phyloP scores from a whole-genome alignment of 2,797 vertebrate genomes.

The Danio aesculapii region DNA sequence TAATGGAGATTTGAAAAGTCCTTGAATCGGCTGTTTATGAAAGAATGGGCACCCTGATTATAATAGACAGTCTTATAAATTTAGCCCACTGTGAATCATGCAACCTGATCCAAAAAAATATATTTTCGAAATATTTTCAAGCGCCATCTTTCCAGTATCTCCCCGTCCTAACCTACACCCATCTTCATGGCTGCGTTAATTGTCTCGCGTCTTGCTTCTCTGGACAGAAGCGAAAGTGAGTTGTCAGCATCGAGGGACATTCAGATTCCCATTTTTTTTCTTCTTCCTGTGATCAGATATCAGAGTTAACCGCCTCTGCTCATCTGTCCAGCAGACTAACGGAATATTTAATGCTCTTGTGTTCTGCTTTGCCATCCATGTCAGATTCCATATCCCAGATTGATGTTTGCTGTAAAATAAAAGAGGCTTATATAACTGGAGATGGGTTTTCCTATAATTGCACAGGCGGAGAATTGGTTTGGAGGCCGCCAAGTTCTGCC shows the following conservation, averaged over 20 bases:
- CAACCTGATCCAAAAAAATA: constrained; percentile 1
- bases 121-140: neutral
- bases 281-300: constrained; percentile 31
- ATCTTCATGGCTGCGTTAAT: constrained; percentile 22
- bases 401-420: constrained; percentile 45
- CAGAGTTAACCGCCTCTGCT: constrained; percentile 19
- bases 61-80: too few species aligned
- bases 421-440: constrained; percentile 32
- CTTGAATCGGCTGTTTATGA: too few species aligned
- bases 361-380: constrained; percentile 18
- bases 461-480: constrained; percentile 33
- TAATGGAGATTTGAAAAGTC: too few species aligned
- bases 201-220: constrained; percentile 39
- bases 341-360: constrained; percentile 13
- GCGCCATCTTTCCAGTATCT: neutral
- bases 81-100: neutral
- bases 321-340: constrained; percentile 24
- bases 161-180: neutral
- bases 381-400: constrained; percentile 44
- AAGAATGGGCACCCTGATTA: too few species aligned
- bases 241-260: neutral
- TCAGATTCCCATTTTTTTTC: constrained; percentile 7
- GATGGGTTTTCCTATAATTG: constrained; percentile 43
- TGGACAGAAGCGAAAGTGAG: constrained; percentile 27
- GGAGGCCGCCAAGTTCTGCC: constrained; percentile 9